Evolutionary conservation across 2,113 vertebrate species (phyloP), one percentile per base, ranked within the genome.

Genomic region (Eira barbara): DNA sequence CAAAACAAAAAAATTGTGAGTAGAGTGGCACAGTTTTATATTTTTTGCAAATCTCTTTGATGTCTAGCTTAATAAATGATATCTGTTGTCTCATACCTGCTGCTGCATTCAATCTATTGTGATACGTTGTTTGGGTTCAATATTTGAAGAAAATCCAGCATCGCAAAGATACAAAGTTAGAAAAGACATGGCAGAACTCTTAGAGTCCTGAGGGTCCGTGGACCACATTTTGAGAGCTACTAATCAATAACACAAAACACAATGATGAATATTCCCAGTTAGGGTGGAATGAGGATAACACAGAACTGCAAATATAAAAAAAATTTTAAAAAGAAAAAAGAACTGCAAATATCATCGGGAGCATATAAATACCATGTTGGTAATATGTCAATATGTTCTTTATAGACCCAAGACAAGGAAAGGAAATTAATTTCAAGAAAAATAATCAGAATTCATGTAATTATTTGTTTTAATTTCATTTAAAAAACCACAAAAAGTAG

Each of bases 401-500:
- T 67, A 85, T 0, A 89, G 57, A 95, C 25, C 25, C 13, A 82
- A 94, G n/a, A 31, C 15, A 63, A 89, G 57, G 45, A 61, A 95
- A 92, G 49, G 31, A 95, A 95, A 94, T 36, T 80, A 82, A 88
- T 52, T 89, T 97, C n/a, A 93, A 96, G 52, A 81, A 82, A 1
- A 82, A n/a, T 42, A 80, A 17, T 63, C 65, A 86, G 82, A 96
- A 89, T 42, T 84, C 69, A 94, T 13, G 18, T 42, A 93, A 89
- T 59, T 29, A 95, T 42, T 73, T 29, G 34, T 63, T 82, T 94
- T 85, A 49, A 73, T 81, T 93, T 88, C 45, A 95, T 34, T 52
- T 3, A 91, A 89, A 47, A 49, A 95, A 52, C 3, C 29, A 83
- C 42, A 91, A 55, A 76, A 71, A 89, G 47, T 15, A 82, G 61